phyloP scores from a whole-genome alignment of 2,797 vertebrate species.

The Argentina silus region DNA sequence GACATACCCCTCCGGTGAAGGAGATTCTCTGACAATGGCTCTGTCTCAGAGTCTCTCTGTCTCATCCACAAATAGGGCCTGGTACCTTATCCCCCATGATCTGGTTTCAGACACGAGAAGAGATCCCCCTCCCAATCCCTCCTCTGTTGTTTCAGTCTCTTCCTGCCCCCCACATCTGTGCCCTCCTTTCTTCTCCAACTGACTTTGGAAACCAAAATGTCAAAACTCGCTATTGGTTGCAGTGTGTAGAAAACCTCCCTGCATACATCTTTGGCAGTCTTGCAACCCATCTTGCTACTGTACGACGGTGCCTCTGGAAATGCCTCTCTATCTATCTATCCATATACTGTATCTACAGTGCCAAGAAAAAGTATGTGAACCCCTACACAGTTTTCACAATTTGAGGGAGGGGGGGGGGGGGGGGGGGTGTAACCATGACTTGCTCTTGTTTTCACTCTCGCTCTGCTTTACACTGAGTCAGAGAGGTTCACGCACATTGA shows the following conservation, averaged over 20 bases:
- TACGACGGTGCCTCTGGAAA: too few relatives aligned
- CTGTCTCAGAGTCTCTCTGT: conserved; percentile 79
- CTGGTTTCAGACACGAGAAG: conserved; percentile 79
- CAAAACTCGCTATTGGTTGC: conserved; percentile 70
- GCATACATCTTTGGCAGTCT: conserved; percentile 23
- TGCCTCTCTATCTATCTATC: too few relatives aligned
- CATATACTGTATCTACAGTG: too few relatives aligned
- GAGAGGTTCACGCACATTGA: too few relatives aligned
- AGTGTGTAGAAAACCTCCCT: conserved; percentile 56
- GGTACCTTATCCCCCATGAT: conserved; percentile 77
- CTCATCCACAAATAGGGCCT: conserved; percentile 83
- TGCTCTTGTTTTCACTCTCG: too few relatives aligned
- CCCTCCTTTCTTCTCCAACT: conserved; percentile 64
- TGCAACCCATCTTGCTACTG: not conserved
- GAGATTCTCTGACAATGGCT: conserved; percentile 77
- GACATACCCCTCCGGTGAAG: conserved; percentile 59
- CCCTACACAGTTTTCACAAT: too few relatives aligned
- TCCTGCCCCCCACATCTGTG: conserved; percentile 57
- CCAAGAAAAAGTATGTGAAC: too few relatives aligned
- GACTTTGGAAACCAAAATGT: conserved; percentile 76
- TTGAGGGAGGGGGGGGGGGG: too few relatives aligned
- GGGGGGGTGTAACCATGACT: too few relatives aligned
- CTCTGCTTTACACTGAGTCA: too few relatives aligned
- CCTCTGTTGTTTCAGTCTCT: conserved; percentile 61
- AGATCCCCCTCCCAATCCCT: conserved; percentile 70